Evolutionary conservation across 2,888 invertebrate genomes (phyloP), one percentile per base, ranked within the genome.

Genomic region (Cosmia trapezina): DNA sequence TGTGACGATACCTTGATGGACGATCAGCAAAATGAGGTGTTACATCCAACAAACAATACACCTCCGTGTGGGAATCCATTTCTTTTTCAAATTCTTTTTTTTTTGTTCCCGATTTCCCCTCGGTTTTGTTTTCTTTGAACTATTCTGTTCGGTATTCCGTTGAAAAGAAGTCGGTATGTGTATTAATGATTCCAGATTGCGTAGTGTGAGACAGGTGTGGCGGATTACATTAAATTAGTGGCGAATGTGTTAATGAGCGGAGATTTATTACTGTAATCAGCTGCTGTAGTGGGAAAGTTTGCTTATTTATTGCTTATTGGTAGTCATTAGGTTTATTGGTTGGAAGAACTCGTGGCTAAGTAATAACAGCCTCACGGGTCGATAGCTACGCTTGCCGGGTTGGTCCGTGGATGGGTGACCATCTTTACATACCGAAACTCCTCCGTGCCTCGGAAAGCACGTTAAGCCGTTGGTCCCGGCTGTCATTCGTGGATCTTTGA

Each of bases 1-100:
- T n/a, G n/a, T n/a, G n/a, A 70, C 64, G 71, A 83, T 65, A 65
- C 9, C 47, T 67, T 71, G 89, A 89, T 86, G 85, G 81, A 89
- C 81, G 77, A 82, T 69, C 70, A 56, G 78, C 77, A 71, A 87
- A 87, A 87, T 83, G 81, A 88, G 83, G 87, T 87, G 86, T 83
- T 88, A 83, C 70, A 77, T 80, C 75, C 75, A 76, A 78, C 73
- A 82, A 67, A 61, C 70, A 79, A 82, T 68, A 61, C 68, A 79
- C n/a, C 61, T 82, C 45, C 78, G 80, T 83, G 79, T 72, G 70
- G n/a, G 73, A 78, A 83, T 79, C 9, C 54, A 56, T 49, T 71
- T 75, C 63, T 65, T 65, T 67, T 64, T 33, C 9, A 61, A 70
- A 49, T 59, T 51, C 17, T 22, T 72, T 56, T 62, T 14, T n/a